Base-by-base conservation (phyloP, 1,140 invertebrate species). In the Sinonovacula constricta region DNA sequence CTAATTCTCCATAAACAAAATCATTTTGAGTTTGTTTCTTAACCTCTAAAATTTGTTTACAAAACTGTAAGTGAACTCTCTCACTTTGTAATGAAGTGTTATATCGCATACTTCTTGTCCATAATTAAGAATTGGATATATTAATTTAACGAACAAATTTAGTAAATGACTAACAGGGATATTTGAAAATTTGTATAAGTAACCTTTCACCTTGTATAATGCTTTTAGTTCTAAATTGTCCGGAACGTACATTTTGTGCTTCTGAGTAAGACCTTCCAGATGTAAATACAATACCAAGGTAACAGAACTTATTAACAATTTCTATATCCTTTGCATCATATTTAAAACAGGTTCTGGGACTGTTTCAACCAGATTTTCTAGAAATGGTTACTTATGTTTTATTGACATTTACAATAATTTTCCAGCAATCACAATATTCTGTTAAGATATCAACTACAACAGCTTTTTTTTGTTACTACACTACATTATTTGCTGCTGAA, bases 1-100 rank as follows among this genome's bases (percentile, higher is more conserved):
- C 68, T 24, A 70, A 10, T 59, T 70, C 28, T 33, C 68, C 68
- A 57, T 69, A 69, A 33, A n/a, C n/a, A 70, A 70, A 70, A 59
- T 57, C 31, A 39, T 70, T 70, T 5, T 70, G 54, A 22, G 68
- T 70, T 7, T 18, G n/a, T 31, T 14, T 53, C 18, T 54, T 54
- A 28, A 59, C 68, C 53, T 34, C n/a, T 36, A 70, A 36, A 12
- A 70, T 7, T 22, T 36, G 4, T 70, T 70, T 70, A 26, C 68
- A 57, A 36, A 70, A 57, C 0, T 34, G 49, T 39, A 7, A 31
- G 33, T 53, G 45, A 4, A 68, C 33, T 53, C 54, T 24, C 39
- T 70, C 34, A 15, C 57, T 34, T 26, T 10, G 24, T 28, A 49
- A 18, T 1, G 24, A 34, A 10, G 10, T 70, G n/a, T n/a, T 57